phyloP scores from a whole-genome alignment of 2,113 vertebrate species.

The Siniperca knerii region DNA sequence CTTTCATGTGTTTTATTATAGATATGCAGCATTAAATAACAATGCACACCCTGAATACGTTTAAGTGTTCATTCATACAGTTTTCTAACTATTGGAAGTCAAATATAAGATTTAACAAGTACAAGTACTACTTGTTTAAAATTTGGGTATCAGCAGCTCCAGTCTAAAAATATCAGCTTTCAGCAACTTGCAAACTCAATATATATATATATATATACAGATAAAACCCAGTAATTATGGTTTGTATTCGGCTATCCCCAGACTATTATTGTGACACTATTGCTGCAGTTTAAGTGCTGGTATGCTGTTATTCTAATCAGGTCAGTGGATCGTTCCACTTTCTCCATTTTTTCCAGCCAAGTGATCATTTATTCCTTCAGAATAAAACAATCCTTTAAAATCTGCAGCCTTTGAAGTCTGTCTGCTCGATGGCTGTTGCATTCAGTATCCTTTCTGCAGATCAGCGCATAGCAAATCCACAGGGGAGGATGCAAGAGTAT shows the following conservation, averaged over 20 bases:
- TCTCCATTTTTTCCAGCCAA: slow-evolving; percentile 15
- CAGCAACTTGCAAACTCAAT: slow-evolving; percentile 13
- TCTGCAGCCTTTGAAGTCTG: slow-evolving; percentile 45
- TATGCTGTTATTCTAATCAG: slow-evolving; percentile 42
- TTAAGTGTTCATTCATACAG: background rate
- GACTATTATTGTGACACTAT: background rate
- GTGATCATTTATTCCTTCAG: slow-evolving; percentile 64
- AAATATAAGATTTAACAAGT: background rate
- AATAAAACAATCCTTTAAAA: slow-evolving; percentile 49
- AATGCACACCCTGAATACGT: background rate
- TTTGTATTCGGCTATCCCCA: background rate
- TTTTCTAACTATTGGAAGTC: background rate
- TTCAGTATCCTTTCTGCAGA: slow-evolving; percentile 44
- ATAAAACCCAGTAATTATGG: background rate
- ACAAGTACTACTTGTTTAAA: background rate
- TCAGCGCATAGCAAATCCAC: slow-evolving; percentile 29
- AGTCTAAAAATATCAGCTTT: background rate
- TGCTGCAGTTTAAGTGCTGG: slow-evolving; percentile 12
- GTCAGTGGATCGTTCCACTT: slow-evolving; percentile 53
- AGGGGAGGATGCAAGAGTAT: slow-evolving; percentile 57
- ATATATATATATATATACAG: background rate
- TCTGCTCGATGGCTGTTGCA: slow-evolving; percentile 15
- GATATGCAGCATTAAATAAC: background rate
- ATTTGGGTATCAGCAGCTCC: background rate
- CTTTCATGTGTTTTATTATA: background rate